These are phyloP conservation scores for Chaetodon trifasciatus DNA, from an alignment of 2,797 vertebrate species.

Conservation along the genomic window DNA sequence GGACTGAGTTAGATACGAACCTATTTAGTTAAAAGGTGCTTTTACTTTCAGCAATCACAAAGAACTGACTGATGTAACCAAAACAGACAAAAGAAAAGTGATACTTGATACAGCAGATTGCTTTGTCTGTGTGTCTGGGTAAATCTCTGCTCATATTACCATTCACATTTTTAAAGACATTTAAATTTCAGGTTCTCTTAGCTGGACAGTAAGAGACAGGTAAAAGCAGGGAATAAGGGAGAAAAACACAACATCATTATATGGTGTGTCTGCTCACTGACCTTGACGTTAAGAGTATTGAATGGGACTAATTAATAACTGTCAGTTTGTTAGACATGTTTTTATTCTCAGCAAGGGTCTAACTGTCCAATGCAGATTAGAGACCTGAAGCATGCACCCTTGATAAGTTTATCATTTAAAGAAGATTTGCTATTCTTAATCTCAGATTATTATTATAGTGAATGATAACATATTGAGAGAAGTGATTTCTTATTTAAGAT, in stretches of 20 bases:
- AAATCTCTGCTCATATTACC: slow-evolving; percentile 65
- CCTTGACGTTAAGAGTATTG: slow-evolving; percentile 83
- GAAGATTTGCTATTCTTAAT: slow-evolving; percentile 75
- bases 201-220: slow-evolving; percentile 59
- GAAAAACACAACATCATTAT: slow-evolving; percentile 79
- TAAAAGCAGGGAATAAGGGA: slow-evolving; percentile 47
- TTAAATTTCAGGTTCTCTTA: slow-evolving; percentile 58
- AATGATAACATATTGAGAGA: too few relatives aligned
- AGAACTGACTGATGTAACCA: slow-evolving; percentile 57
- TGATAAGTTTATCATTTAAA: slow-evolving; percentile 79
- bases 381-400: slow-evolving; percentile 72
- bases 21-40: slow-evolving; percentile 64
- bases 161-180: slow-evolving; percentile 49
- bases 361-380: slow-evolving; percentile 82
- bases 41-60: slow-evolving; percentile 58
- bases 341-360: slow-evolving; percentile 65
- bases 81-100: slow-evolving; percentile 56
- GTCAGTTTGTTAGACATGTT: slow-evolving; percentile 80
- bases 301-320: slow-evolving; percentile 86
- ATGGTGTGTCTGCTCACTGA: slow-evolving; percentile 82
- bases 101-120: slow-evolving; percentile 50
- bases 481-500: slow-evolving; percentile 60
- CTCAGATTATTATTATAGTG: slow-evolving; percentile 71
- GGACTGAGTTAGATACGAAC: slow-evolving; percentile 56
- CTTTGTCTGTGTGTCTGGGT: slow-evolving; percentile 69